Evolutionary conservation across 2,888 invertebrate genomes (phyloP).

Genomic region (Agrotis ipsilon): DNA sequence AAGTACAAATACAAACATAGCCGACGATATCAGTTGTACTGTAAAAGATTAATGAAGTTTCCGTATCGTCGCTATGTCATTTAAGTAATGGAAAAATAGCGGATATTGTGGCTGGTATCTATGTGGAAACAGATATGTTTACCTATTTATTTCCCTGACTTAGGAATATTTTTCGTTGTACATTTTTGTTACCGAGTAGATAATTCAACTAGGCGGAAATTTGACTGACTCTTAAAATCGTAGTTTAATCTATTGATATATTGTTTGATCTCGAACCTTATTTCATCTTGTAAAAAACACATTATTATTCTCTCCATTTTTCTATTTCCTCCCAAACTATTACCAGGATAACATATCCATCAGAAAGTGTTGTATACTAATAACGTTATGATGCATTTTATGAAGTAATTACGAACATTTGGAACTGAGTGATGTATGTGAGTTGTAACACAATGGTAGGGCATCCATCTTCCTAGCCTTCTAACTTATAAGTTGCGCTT

Average conservation of each 20-base stretch:
- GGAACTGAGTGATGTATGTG: constrained; percentile 44
- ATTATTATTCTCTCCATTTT: neutral
- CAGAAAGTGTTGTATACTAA: constrained; percentile 30
- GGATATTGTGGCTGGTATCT: constrained; percentile 5
- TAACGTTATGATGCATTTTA: constrained; percentile 31
- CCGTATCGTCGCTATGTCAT: constrained; percentile 9
- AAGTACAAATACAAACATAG: neutral
- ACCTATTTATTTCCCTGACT: neutral
- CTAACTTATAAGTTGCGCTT: constrained; percentile 55
- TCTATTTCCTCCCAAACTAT: constrained; percentile 4
- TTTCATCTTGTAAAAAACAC: neutral
- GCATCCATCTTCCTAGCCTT: constrained; percentile 56
- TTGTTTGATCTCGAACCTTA: no score
- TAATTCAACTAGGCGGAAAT: neutral
- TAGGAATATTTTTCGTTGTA: neutral
- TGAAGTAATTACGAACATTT: constrained; percentile 47
- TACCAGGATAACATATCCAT: constrained; percentile 32
- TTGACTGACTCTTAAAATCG: no score
- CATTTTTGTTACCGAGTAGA: neutral
- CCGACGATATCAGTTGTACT: neutral
- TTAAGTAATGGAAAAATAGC: constrained; percentile 28
- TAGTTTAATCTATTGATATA: no score
- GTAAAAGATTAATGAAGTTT: constrained; percentile 21
- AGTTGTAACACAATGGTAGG: constrained; percentile 40
- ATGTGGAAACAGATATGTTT: neutral